Evolutionary conservation across 2,113 vertebrate genomes (phyloP).

Genomic region (Gorsachius goisagi): DNA sequence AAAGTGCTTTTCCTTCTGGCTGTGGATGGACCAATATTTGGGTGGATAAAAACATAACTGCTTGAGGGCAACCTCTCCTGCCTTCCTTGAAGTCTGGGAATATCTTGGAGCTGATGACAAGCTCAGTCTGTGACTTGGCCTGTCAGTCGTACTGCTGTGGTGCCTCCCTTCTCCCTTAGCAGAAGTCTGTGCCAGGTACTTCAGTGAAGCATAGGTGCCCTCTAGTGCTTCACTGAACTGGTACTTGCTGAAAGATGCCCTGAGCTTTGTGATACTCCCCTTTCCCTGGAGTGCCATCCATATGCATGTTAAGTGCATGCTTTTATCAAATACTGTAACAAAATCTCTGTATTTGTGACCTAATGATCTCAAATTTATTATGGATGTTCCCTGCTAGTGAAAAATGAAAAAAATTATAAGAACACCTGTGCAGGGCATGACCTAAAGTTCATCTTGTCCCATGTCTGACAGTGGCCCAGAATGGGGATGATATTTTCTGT

Average conservation of each 20-base stretch:
- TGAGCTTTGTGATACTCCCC: not conserved
- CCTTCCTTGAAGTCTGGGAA: not conserved
- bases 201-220: conserved; percentile 2
- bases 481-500: not conserved
- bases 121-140: not conserved
- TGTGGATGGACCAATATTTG: not conserved
- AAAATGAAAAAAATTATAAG: not conserved
- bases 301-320: not conserved
- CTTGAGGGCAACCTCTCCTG: not conserved
- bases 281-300: not conserved
- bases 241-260: not conserved
- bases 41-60: not conserved
- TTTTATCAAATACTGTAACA: not conserved
- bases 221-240: conserved; percentile 23
- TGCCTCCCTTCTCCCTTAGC: not conserved
- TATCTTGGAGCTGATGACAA: not conserved
- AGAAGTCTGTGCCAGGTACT: not conserved
- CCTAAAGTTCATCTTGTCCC: not conserved
- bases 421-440: not conserved
- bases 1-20: not conserved
- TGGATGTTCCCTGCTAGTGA: not conserved
- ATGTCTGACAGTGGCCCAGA: not conserved
- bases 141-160: not conserved
- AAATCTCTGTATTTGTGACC: not conserved
- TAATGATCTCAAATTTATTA: not conserved